A percentile compares a stretch with the other conserved stretches of the same genome.
phyloP scores from a whole-genome alignment of 2,113 vertebrate genomes.

The Limanda limanda region DNA sequence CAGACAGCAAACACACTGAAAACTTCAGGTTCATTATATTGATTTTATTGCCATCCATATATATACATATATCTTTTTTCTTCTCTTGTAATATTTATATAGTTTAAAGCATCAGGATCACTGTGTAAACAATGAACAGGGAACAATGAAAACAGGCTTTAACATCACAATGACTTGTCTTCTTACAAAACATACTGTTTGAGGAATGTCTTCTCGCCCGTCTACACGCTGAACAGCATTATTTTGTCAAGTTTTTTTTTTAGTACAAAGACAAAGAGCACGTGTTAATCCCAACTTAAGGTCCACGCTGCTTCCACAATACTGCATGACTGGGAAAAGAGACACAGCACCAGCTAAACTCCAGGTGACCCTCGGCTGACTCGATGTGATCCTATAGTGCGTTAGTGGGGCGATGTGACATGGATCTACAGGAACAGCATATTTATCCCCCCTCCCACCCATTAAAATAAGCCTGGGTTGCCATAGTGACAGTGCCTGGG shows the following conservation, averaged over 20 bases:
- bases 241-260: conserved; percentile 6
- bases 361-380: conserved; percentile 24
- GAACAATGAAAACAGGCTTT: conserved; percentile 39
- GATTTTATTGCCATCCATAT: conserved; percentile 78
- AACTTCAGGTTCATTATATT: conserved; percentile 28
- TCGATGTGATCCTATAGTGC: conserved; percentile 16
- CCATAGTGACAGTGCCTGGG: conserved; percentile 55
- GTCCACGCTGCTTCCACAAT: conserved; percentile 24
- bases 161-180: conserved; percentile 23
- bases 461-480: conserved; percentile 50
- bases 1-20: conserved; percentile 10
- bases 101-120: conserved; percentile 61
- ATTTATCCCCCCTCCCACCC: conserved; percentile 1
- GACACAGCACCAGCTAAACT: conserved; percentile 17
- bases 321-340: conserved; percentile 12
- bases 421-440: conserved; percentile 45
- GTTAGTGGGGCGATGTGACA: conserved; percentile 11
- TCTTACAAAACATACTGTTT: conserved; percentile 38
- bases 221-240: conserved; percentile 9
- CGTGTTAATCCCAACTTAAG: conserved; percentile 22
- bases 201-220: background rate
- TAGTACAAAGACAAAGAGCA: conserved; percentile 49
- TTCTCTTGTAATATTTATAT: conserved; percentile 40
- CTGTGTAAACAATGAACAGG: conserved; percentile 53
- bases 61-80: conserved; percentile 61